Percentiles rank a stretch among this genome's conserved stretches.
Conservation (phyloP, 1,140 invertebrate genomes). For the Eriosoma lanigerum region DNA sequence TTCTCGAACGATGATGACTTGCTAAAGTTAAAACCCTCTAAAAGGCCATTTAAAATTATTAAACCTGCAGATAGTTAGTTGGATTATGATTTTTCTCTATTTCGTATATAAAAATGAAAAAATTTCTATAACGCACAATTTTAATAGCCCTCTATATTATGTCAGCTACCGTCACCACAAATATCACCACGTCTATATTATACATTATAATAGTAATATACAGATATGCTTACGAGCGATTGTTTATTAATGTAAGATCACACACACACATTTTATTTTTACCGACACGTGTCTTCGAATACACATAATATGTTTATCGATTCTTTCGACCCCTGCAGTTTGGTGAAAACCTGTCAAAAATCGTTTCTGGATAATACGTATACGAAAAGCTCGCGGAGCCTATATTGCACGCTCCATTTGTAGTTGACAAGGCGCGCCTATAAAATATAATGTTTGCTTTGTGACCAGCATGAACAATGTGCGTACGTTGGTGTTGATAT, state of each 20-base stretch:
- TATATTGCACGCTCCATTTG: constrained; percentile 49
- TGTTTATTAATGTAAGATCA: background rate
- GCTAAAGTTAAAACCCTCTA: no score
- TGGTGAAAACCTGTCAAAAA: constrained; percentile 48
- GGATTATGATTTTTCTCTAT: no score
- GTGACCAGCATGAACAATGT: constrained; percentile 47
- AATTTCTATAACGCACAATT: no score
- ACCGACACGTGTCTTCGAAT: constrained; percentile 40
- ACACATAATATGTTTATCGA: constrained; percentile 33
- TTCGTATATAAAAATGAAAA: no score
- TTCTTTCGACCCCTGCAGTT: background rate
- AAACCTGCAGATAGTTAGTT: no score
- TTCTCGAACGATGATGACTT: no score
- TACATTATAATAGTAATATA: no score
- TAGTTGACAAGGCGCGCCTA: constrained; percentile 46
- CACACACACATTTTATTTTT: constrained; percentile 12
- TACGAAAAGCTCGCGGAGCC: constrained; percentile 39
- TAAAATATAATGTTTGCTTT: constrained; percentile 48
- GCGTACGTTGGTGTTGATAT: background rate
- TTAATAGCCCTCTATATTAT: no score
- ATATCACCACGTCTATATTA: no score
- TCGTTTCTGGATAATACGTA: constrained; percentile 32
- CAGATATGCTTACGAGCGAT: background rate
- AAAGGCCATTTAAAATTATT: no score
- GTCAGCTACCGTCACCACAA: no score